phyloP scores from a whole-genome alignment of 2,797 vertebrate genomes.

The Acropternis orthonyx region DNA sequence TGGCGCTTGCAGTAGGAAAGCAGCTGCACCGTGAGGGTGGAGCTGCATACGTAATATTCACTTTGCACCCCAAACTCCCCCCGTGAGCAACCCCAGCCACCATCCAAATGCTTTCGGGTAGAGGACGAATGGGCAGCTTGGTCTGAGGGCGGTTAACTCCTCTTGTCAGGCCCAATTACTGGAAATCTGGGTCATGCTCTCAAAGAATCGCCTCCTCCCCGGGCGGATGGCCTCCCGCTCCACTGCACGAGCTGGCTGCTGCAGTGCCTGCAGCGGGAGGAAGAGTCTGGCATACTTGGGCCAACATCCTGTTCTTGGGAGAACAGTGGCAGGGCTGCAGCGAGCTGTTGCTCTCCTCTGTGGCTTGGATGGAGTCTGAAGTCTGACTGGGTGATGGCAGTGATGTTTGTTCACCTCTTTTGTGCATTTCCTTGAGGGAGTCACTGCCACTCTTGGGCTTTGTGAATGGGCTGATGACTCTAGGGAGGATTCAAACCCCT shows the following conservation, averaged over 20 bases:
- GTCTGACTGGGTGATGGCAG: neutral
- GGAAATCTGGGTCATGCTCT: constrained; percentile 65
- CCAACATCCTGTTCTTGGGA: neutral
- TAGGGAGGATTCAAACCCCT: neutral
- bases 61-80: neutral
- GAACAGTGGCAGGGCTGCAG: neutral
- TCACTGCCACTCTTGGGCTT: neutral
- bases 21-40: neutral
- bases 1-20: neutral
- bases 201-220: constrained; percentile 46
- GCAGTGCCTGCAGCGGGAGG: neutral
- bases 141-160: neutral
- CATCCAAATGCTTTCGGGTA: fast-evolving
- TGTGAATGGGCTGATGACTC: neutral
- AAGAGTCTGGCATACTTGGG: neutral
- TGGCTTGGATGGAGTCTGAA: neutral
- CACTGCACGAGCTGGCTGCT: neutral
- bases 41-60: neutral
- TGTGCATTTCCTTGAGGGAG: neutral
- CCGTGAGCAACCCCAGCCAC: neutral
- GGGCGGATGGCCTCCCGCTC: neutral
- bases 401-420: neutral
- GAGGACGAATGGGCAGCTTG: neutral
- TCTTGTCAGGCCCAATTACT: constrained; percentile 40
- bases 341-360: neutral